Conservation (phyloP, 2,888 invertebrate species). For the Liopterus haemorrhoidalis region DNA sequence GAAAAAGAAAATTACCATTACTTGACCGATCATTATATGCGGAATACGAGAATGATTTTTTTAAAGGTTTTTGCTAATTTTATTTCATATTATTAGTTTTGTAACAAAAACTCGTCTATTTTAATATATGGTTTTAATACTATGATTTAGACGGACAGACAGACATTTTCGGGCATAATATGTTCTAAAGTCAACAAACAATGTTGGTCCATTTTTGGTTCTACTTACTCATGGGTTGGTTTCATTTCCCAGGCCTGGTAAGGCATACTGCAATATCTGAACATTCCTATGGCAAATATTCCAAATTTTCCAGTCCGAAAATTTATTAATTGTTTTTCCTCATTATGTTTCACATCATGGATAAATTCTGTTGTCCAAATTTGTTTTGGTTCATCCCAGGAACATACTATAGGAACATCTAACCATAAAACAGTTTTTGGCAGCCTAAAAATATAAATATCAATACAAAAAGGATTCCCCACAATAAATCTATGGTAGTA, state of each 20-base stretch:
- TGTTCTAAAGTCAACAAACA: neutral
- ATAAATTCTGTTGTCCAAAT: slow-evolving; percentile 43
- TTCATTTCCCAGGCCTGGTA: slow-evolving; percentile 82
- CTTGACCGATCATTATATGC: no score
- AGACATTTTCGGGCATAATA: neutral
- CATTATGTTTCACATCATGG: slow-evolving; percentile 76
- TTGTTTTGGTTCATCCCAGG: slow-evolving; percentile 39
- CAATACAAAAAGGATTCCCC: no score
- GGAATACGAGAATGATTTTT: no score
- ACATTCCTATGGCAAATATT: slow-evolving; percentile 66
- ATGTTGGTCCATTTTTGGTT: slow-evolving; percentile 7
- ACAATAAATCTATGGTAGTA: no score
- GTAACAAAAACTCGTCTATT: no score
- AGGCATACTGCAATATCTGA: slow-evolving; percentile 72
- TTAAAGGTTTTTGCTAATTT: no score
- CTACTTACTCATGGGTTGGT: slow-evolving; percentile 56
- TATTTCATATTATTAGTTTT: no score
- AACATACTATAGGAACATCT: slow-evolving; percentile 41
- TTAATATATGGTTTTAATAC: no score
- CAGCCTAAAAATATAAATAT: slow-evolving; percentile 34
- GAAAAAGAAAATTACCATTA: no score
- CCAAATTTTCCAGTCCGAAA: slow-evolving; percentile 66
- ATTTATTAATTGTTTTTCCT: slow-evolving; percentile 72
- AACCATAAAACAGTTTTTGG: slow-evolving; percentile 43
- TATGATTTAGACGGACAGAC: no score